A percentile compares a stretch with the other conserved stretches of the same genome.
Evolutionary conservation across 2,888 invertebrate genomes (phyloP).

Genomic region (Perizoma flavofasciatum): DNA sequence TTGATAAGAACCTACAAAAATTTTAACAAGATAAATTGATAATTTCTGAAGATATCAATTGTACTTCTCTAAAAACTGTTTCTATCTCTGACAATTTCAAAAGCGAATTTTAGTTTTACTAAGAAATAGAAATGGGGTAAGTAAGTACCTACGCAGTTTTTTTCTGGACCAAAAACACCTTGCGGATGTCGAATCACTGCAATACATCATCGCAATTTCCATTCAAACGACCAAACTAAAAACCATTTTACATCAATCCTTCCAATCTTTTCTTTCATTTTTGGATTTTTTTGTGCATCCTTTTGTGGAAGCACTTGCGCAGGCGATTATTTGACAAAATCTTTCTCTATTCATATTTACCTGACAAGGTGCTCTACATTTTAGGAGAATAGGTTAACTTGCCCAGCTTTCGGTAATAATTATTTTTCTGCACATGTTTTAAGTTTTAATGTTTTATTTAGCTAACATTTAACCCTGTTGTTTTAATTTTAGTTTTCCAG

Average conservation of each 20-base stretch:
- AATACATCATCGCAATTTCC: conserved; percentile 52
- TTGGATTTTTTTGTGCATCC: conserved; percentile 38
- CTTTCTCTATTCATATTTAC: conserved; percentile 60
- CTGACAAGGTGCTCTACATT: conserved; percentile 59
- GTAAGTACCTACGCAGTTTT: conserved; percentile 14
- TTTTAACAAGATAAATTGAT: too few species aligned
- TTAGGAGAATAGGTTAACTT: conserved; percentile 47
- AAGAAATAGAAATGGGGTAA: conserved; percentile 21
- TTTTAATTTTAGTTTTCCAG: too few species aligned
- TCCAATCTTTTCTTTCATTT: conserved; percentile 52
- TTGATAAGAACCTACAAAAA: too few species aligned
- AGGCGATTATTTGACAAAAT: conserved; percentile 72
- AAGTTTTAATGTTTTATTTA: neutral
- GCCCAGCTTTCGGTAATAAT: conserved; percentile 2
- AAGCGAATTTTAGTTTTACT: neutral
- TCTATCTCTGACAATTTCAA: too few species aligned
- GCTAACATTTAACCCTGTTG: too few species aligned
- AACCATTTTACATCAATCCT: conserved; percentile 61
- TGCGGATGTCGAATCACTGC: conserved; percentile 48
- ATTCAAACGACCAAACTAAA: conserved; percentile 43
- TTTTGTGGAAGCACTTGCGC: conserved; percentile 67
- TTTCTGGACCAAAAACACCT: conserved; percentile 47
- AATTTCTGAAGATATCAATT: too few species aligned
- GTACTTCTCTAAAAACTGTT: too few species aligned
- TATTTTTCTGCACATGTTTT: neutral